Evolutionary conservation across 2,797 vertebrate genomes (phyloP), one percentile per base, ranked within the genome.

Genomic region (Euphonia xanthogaster): DNA sequence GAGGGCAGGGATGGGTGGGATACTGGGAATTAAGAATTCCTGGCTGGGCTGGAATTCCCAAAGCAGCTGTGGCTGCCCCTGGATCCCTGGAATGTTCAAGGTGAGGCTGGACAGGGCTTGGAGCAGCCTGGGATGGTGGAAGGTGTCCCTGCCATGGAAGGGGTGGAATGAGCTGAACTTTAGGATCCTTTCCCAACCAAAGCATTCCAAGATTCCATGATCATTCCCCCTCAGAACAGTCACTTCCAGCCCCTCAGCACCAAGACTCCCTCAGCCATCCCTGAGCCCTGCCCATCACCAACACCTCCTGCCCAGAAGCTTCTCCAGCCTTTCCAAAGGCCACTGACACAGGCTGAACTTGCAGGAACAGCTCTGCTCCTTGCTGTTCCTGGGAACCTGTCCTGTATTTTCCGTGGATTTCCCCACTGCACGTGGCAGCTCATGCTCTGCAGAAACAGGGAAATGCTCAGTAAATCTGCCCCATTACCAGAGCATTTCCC

Each of bases 331-430:
- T 33, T 23, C 45, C 55, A 14, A 4, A 24, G 0, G 4, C 39
- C 37, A 10, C n/a, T 2, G 2, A 3, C 57, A 9, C 1, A 2
- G 4, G 1, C 12, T 3, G 9, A 50, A 73, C 28, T 24, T 55
- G 45, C 53, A 33, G 25, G 66, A 51, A 10, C 1, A 19, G 4
- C 62, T 13, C 7, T 2, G 2, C 24, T 11, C 0, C 10, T 42
- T 3, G 24, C 0, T 23, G 4, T 11, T 74, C n/a, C n/a, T n/a
- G n/a, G n/a, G n/a, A 55, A 27, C 7, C 54, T 4, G 7, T 4
- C 1, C 1, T 20, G 12, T 3, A 13, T 58, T 50, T 70, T 19
- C 66, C 23, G 39, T 1, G 51, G 1, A 3, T 48, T 70, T 9
- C 28, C 45, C 62, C 7, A 4, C 25, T 9, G 48, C n/a, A 10